Evolutionary conservation across 2,888 invertebrate species (phyloP).

Genomic region (Blastobasis lacticolella): DNA sequence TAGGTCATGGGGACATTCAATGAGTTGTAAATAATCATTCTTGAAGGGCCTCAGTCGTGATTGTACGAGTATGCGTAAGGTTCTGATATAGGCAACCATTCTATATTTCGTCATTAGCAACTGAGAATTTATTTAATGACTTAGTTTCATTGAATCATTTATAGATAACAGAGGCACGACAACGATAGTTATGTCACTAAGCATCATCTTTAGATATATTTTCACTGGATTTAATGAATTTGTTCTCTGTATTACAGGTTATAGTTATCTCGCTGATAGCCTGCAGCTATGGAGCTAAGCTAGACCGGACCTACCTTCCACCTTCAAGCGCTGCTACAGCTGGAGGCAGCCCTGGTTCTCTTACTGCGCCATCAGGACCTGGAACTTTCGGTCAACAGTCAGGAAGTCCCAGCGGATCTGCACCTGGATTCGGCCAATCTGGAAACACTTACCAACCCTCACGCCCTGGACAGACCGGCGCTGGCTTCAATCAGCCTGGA

Average conservation of each 20-base stretch:
- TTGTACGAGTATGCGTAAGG: no score
- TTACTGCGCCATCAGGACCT: constrained; percentile 38
- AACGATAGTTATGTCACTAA: background rate
- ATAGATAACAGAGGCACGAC: no score
- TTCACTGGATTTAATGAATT: background rate
- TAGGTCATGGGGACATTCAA: no score
- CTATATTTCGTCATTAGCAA: no score
- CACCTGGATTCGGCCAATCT: constrained; percentile 7
- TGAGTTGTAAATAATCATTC: no score
- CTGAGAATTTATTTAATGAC: no score
- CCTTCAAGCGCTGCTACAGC: constrained; percentile 53
- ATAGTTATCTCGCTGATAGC: constrained; percentile 54
- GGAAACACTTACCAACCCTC: constrained; percentile 7
- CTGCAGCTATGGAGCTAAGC: constrained; percentile 55
- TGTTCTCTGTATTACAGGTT: constrained; percentile 40
- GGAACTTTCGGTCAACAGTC: background rate
- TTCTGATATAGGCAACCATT: no score
- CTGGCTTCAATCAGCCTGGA: constrained; percentile 7
- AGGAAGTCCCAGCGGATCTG: background rate
- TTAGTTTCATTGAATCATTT: no score
- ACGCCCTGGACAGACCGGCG: constrained; percentile 4
- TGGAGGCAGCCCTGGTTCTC: constrained; percentile 56
- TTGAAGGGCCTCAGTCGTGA: no score
- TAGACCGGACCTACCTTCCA: constrained; percentile 62
- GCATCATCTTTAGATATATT: background rate